Percentiles rank a stretch among this genome's conserved stretches.
These are phyloP conservation scores for Laspeyria flexula DNA, from an alignment of 2,888 invertebrate species.

Conservation along the genomic window DNA sequence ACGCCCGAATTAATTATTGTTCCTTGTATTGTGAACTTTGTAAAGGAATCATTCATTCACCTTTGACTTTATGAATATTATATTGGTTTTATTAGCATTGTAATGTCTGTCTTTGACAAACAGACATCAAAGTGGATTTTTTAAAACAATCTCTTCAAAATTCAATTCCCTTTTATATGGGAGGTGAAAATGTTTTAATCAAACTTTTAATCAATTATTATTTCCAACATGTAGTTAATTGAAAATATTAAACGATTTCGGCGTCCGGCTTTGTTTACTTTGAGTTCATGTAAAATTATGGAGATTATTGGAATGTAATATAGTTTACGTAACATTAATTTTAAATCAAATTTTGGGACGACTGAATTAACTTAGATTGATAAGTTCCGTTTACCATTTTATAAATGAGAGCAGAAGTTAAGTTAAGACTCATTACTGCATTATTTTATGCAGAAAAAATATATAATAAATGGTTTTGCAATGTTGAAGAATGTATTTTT, in stretches of 20 bases:
- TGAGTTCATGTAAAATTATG: conserved; percentile 19
- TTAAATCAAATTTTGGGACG: conserved; percentile 12
- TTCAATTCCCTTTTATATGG: neutral
- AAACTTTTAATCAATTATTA: conserved; percentile 14
- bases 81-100: too few relatives aligned
- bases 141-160: neutral
- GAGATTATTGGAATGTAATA: conserved; percentile 10
- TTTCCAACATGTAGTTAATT: conserved; percentile 24
- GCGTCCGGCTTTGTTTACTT: conserved; percentile 21
- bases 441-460: too few relatives aligned
- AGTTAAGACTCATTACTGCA: too few relatives aligned
- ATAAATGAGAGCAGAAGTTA: too few relatives aligned
- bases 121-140: too few relatives aligned
- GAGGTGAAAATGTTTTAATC: conserved; percentile 9
- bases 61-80: too few relatives aligned
- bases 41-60: too few relatives aligned
- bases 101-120: too few relatives aligned
- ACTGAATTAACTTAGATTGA: conserved; percentile 16
- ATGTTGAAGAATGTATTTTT: too few relatives aligned
- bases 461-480: too few relatives aligned
- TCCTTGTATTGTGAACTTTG: too few relatives aligned
- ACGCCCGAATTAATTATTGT: too few relatives aligned
- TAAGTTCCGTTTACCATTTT: conserved; percentile 16
- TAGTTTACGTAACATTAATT: conserved; percentile 12
- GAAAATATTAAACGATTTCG: conserved; percentile 22